These are phyloP conservation scores for Heterotilapia buettikoferi DNA, from an alignment of 2,113 vertebrate species.

Conservation along the genomic window DNA sequence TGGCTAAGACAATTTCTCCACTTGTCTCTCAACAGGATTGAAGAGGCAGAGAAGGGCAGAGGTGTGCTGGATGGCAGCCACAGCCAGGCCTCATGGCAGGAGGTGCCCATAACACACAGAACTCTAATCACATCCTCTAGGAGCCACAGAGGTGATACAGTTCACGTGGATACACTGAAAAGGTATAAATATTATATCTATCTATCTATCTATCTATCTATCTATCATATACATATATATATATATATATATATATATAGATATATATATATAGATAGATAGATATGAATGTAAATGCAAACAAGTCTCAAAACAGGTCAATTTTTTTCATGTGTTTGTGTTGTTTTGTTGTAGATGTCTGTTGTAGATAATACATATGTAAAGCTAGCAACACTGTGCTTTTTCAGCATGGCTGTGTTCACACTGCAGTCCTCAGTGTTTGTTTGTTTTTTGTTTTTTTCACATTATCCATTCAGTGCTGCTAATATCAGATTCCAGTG, in stretches of 20 bases:
- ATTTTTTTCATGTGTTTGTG: neutral
- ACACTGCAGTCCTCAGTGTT: neutral
- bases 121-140: constrained; percentile 54
- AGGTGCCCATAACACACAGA: constrained; percentile 39
- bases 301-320: neutral
- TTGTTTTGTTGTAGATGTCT: neutral
- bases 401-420: neutral
- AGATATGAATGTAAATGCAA: too few species aligned
- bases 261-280: too few species aligned
- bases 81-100: constrained; percentile 63
- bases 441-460: neutral
- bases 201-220: too few species aligned
- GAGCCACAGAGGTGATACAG: constrained; percentile 47
- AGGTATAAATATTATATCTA: constrained; percentile 56
- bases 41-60: constrained; percentile 7
- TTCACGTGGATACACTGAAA: constrained; percentile 67
- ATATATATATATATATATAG: neutral
- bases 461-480: neutral
- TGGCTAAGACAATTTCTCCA: constrained; percentile 24
- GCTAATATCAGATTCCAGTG: neutral
- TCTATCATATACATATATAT: neutral
- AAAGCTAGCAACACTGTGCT: neutral
- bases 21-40: constrained; percentile 40
- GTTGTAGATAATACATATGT: neutral
- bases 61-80: constrained; percentile 47